These are phyloP conservation scores for Himantopus leucocephalus DNA, from an alignment of 2,113 vertebrate genomes.

Conservation along the genomic window DNA sequence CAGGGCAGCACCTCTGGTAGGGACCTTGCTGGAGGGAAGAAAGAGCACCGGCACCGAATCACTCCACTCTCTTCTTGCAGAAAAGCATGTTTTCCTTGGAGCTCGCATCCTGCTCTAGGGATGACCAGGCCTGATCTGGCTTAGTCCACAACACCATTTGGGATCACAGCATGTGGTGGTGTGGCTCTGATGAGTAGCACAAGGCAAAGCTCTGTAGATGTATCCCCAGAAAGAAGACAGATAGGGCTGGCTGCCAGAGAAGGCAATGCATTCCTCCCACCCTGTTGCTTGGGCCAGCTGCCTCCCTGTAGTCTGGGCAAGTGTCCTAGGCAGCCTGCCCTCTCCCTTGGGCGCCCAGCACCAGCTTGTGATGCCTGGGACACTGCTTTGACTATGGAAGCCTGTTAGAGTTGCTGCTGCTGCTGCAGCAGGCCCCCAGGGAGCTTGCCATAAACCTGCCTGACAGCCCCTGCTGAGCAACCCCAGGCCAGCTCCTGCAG, in stretches of 20 bases:
- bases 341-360: background rate
- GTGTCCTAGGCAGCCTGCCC: background rate
- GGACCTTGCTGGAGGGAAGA: background rate
- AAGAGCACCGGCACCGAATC: background rate
- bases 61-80: background rate
- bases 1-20: background rate
- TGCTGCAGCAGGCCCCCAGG: background rate
- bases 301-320: background rate
- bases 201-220: background rate
- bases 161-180: conserved; percentile 32
- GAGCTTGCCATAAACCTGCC: conserved; percentile 15
- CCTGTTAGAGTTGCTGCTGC: background rate
- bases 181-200: background rate
- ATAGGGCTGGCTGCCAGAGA: background rate
- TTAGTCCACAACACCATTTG: conserved; percentile 17
- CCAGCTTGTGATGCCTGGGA: background rate
- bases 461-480: conserved; percentile 40
- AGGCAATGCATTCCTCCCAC: background rate
- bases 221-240: background rate
- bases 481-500: conserved; percentile 16
- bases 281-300: background rate
- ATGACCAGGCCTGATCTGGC: background rate
- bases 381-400: background rate
- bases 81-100: background rate
- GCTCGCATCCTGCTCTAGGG: background rate